Evolutionary conservation across 1,140 invertebrate genomes (phyloP), one percentile per base, ranked within the genome.

Genomic region (Drosophila carrolli): DNA sequence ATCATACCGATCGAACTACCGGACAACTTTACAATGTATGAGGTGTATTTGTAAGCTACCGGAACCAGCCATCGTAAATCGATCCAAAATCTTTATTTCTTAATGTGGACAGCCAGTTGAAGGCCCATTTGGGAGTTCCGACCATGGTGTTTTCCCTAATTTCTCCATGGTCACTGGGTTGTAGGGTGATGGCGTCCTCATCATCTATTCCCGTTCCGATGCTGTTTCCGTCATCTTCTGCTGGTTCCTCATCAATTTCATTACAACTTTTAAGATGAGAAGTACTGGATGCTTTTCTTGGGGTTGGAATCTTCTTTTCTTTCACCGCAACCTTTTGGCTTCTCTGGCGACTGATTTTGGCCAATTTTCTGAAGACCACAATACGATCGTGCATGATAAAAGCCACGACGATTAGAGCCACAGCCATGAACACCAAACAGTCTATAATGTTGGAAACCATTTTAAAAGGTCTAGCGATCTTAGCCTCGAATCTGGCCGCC

Each of bases 391-490:
- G 11, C 29, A 71, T 41, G 9, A 29, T 40, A 4, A 71, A 19
- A 14, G 11, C 38, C 5, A 65, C 44, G 6, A 65, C 29, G 6
- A 54, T 37, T 4, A 59, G 37, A n/a, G 62, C 54, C 38, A 76
- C 10, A 9, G 16, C 53, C 73, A 76, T 27, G 71, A 55, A 75
- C 2, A 75, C 71, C 7, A 75, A 16, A 23, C 41, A 47, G 6
- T 57, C 56, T n/a, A 65, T 56, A 1, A 76, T 7, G 10, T n/a
- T 35, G 19, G 65, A 41, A 0, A 67, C 1, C 10, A 19, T n/a
- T 3, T 72, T 58, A 43, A 48, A 58, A n/a, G 43, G 66, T 13
- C 43, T 46, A 13, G 60, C 43, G 5, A 75, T 7, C 0, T 27
- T 48, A 4, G 13, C 14, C 13, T 66, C 61, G n/a, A 89, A 83